These are phyloP conservation scores for Drosophila carrolli DNA, from an alignment of 1,140 invertebrate species.

Conservation along the genomic window DNA sequence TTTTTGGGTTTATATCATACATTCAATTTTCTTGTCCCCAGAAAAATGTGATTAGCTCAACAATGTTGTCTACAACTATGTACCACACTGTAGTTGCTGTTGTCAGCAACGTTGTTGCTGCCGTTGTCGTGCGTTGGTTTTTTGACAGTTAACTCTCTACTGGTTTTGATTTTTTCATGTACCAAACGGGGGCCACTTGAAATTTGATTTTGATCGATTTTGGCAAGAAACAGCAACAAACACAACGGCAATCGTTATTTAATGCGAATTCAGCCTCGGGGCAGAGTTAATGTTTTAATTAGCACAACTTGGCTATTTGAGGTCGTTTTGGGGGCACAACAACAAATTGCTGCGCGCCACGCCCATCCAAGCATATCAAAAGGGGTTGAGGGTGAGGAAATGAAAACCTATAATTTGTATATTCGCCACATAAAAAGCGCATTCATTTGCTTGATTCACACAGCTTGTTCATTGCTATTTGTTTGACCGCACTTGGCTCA, in stretches of 20 bases:
- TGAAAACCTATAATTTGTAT: conserved; percentile 26
- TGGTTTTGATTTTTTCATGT: conserved; percentile 39
- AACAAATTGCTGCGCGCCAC: conserved; percentile 14
- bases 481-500: conserved; percentile 17
- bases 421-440: conserved; percentile 33
- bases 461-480: conserved; percentile 14
- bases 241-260: conserved; percentile 22
- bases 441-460: conserved; percentile 36
- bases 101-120: conserved; percentile 34
- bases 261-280: conserved; percentile 42
- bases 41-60: neutral
- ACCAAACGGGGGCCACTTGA: conserved; percentile 31
- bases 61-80: conserved; percentile 1
- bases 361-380: conserved; percentile 25
- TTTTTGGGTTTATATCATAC: no score
- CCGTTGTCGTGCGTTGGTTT: conserved; percentile 38
- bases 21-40: no score
- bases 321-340: conserved; percentile 15
- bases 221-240: conserved; percentile 21
- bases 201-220: conserved; percentile 30
- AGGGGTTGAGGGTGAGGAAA: neutral
- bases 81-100: conserved; percentile 22
- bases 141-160: conserved; percentile 48
- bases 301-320: conserved; percentile 28
- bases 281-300: conserved; percentile 47